Evolutionary conservation across 2,113 vertebrate species (phyloP).

Genomic region (Piprites chloris): DNA sequence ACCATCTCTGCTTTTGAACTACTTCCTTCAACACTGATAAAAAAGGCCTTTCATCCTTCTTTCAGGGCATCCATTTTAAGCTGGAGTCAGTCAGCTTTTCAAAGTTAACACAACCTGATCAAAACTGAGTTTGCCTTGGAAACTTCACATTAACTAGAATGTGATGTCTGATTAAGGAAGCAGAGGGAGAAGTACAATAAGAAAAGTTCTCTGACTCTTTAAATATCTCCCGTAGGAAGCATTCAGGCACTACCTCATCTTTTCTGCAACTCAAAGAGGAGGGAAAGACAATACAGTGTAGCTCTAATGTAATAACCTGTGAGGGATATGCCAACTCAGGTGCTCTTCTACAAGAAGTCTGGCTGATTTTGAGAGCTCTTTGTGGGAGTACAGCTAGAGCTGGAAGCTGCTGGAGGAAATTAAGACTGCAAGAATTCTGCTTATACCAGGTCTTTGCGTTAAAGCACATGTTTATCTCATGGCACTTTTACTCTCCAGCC

Average conservation of each 20-base stretch:
- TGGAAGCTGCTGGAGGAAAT: background rate
- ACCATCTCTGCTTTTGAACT: conserved; percentile 55
- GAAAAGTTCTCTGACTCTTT: background rate
- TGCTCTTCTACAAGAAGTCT: background rate
- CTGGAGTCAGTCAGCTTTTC: conserved; percentile 42
- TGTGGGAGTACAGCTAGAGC: background rate
- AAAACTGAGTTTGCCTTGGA: conserved; percentile 32
- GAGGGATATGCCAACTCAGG: background rate
- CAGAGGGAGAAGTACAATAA: background rate
- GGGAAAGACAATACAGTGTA: background rate
- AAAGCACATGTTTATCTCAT: background rate
- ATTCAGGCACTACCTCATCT: background rate
- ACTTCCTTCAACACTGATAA: conserved; percentile 58
- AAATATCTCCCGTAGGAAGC: conserved; percentile 1
- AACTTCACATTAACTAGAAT: conserved; percentile 28
- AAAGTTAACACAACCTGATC: conserved; percentile 41
- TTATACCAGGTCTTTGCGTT: background rate
- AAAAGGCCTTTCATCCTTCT: conserved; percentile 58
- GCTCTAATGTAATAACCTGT: background rate
- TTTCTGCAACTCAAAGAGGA: background rate
- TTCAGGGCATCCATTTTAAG: conserved; percentile 49
- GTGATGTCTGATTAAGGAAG: background rate
- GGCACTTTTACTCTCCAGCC: background rate
- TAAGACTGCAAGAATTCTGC: background rate
- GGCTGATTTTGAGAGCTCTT: background rate